Evolutionary conservation across 2,797 vertebrate genomes (phyloP), one percentile per base, ranked within the genome.

Genomic region (Etheostoma perlongum): DNA sequence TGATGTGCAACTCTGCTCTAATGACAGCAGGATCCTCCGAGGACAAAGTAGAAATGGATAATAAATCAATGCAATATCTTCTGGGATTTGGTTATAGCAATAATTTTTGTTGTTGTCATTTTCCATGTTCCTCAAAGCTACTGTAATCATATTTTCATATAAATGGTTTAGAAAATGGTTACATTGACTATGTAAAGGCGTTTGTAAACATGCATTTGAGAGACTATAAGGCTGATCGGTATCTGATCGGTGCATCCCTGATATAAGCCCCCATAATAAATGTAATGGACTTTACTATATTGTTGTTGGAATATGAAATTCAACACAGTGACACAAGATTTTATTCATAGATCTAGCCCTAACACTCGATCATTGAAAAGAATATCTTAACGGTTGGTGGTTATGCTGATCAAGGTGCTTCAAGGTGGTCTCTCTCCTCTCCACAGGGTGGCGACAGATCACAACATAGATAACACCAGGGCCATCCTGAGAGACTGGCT

Each of bases 391-490:
- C 4, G 1, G 42, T 16, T 30, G 42, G 48, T 36, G 55, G 10
- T 36, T 7, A 9, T 33, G 30, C 44, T 46, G 48, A 46, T 64
- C 13, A 30, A 27, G 9, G n/a, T n/a, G 9, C 40, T 0, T 59
- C 19, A 19, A 1, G 4, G 19, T 36, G 36, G 10, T 12, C 36
- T 12, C 36, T 44, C 42, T 13, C 42, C 14, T 25, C 23, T 23
- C 78, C 83, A 85, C 94, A 98, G 97, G 97, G 96, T 97, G 90
- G 97, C 96, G 64, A 97, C 96, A 4, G 97, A 98, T 89, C 96
- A 97, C 92, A 98, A 96, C 30, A 52, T 72, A 3, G 97, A 98
- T 86, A 97, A 97, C 88, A 98, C 96, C 0, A 94, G 95, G 0
- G 93, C 93, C 0, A 85, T 98, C 64, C 95, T 98, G 21, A 93